These are phyloP conservation scores for Neogale vison DNA, from an alignment of 2,113 vertebrate species.

Conservation along the genomic window DNA sequence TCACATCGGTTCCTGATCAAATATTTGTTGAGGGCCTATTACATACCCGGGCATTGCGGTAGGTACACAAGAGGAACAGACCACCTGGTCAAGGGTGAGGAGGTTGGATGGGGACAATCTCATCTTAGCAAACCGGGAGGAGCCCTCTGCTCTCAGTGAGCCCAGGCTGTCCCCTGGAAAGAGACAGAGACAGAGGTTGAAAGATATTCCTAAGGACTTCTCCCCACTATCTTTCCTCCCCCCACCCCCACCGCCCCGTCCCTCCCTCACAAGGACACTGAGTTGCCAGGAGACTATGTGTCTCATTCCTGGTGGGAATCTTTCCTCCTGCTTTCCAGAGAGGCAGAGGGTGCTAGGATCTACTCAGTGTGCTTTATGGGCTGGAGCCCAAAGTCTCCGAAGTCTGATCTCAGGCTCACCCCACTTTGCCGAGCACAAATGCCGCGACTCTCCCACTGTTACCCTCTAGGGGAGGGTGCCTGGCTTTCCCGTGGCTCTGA, in stretches of 20 bases:
- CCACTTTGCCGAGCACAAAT: not conserved
- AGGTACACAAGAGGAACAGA: not conserved
- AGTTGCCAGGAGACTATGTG: slow-evolving; percentile 44
- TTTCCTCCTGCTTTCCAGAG: not conserved
- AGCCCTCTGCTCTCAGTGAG: not conserved
- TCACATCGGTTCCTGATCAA: not conserved
- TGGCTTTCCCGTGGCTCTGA: not conserved
- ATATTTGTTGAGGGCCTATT: not conserved
- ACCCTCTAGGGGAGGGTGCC: not conserved
- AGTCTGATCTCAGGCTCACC: not conserved
- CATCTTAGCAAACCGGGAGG: not conserved
- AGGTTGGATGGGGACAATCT: not conserved
- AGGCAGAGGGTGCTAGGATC: not conserved
- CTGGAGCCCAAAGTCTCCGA: not conserved
- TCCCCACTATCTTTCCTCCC: not conserved
- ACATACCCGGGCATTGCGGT: not conserved
- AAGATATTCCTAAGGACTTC: not conserved
- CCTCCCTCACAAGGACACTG: not conserved
- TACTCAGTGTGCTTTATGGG: not conserved
- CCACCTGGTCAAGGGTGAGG: not conserved
- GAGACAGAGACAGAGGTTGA: not conserved
- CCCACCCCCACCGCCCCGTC: too few species aligned
- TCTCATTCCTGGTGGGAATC: not conserved
- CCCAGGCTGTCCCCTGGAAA: not conserved
- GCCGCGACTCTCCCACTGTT: not conserved